phyloP scores from a whole-genome alignment of 2,888 invertebrate genomes.

The Limulus polyphemus region DNA sequence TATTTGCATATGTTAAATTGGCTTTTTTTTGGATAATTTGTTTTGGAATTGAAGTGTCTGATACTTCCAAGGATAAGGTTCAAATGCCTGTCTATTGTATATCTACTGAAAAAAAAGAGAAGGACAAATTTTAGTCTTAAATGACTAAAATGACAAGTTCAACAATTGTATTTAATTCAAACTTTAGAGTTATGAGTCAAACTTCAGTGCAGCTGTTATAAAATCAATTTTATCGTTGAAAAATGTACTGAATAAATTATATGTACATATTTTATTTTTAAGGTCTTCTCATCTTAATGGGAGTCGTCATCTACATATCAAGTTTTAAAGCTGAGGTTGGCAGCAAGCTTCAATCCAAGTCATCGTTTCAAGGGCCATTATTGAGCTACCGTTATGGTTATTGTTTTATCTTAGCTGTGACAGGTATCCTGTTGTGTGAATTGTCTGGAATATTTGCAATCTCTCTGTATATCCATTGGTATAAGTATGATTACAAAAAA shows the following conservation, averaged over 20 bases:
- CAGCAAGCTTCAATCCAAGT: constrained; percentile 65
- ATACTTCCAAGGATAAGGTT: too few species aligned
- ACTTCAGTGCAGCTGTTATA: too few species aligned
- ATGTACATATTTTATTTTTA: constrained; percentile 34
- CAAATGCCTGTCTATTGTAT: too few species aligned
- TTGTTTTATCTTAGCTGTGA: constrained; percentile 70
- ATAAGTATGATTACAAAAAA: constrained; percentile 30
- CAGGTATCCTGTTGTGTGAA: constrained; percentile 69
- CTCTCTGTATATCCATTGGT: constrained; percentile 70
- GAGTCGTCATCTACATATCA: constrained; percentile 83
- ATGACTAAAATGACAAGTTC: too few species aligned
- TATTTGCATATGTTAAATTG: too few species aligned
- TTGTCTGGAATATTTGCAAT: constrained; percentile 72
- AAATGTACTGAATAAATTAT: not conserved
- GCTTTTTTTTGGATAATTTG: too few species aligned
- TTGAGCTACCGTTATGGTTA: constrained; percentile 52
- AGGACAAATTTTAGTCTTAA: too few species aligned
- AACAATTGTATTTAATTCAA: too few species aligned
- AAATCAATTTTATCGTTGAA: too few species aligned
- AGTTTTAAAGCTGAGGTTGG: constrained; percentile 81
- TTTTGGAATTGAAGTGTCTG: too few species aligned
- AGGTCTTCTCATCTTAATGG: constrained; percentile 79
- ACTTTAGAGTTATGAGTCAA: too few species aligned
- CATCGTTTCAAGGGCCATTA: constrained; percentile 47
- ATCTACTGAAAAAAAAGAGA: too few species aligned